Conservation (phyloP, 2,113 vertebrate genomes). For the Apodemus sylvaticus region DNA sequence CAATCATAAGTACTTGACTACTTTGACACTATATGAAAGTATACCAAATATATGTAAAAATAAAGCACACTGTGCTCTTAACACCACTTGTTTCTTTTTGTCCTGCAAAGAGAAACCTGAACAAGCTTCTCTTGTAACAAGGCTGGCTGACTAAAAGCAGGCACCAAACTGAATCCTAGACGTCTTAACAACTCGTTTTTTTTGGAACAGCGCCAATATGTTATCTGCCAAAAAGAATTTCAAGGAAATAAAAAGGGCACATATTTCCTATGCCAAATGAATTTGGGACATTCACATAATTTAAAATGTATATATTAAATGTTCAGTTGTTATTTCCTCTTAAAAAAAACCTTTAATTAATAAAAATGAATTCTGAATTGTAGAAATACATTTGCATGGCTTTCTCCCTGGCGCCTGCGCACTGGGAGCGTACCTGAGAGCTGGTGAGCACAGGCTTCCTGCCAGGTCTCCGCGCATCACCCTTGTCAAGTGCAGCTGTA, state of each 20-base stretch:
- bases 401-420: slow-evolving; percentile 3
- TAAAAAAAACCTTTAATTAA: slow-evolving; percentile 43
- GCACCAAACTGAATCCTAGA: slow-evolving; percentile 56
- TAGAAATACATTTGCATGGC: slow-evolving; percentile 36
- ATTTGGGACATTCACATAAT: slow-evolving; percentile 32
- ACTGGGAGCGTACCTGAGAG: slow-evolving; percentile 91
- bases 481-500: slow-evolving; percentile 95
- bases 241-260: slow-evolving; percentile 70
- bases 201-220: slow-evolving; percentile 52
- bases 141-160: slow-evolving; percentile 69
- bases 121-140: slow-evolving; percentile 53
- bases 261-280: slow-evolving; percentile 41
- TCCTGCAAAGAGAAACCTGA: slow-evolving; percentile 53
- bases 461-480: slow-evolving; percentile 93
- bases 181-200: slow-evolving; percentile 50
- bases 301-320: slow-evolving; percentile 54
- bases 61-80: slow-evolving; percentile 33
- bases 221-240: slow-evolving; percentile 74
- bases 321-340: slow-evolving; percentile 23
- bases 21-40: slow-evolving; percentile 5
- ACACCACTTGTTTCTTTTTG: slow-evolving; percentile 1
- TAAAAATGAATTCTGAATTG: slow-evolving; percentile 41
- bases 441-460: slow-evolving; percentile 95
- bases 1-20: background rate
- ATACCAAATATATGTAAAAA: slow-evolving; percentile 28